Evolutionary conservation across 2,888 invertebrate genomes (phyloP).

Genomic region (Leucozona laternaria): DNA sequence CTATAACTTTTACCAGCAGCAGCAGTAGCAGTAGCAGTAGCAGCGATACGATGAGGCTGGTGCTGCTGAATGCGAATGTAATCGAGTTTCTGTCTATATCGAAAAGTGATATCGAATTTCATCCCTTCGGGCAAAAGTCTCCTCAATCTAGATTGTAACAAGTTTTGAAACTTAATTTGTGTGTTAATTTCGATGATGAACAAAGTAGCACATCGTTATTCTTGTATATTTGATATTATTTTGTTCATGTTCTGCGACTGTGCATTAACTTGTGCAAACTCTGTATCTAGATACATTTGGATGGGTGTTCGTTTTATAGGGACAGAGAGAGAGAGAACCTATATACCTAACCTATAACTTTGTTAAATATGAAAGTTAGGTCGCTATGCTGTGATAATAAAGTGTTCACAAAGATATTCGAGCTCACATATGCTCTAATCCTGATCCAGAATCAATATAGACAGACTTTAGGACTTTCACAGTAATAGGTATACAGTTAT

Average conservation of each 20-base stretch:
- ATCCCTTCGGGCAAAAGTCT: slow-evolving; percentile 61
- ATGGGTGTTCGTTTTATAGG: too few species aligned
- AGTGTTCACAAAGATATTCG: slow-evolving; percentile 60
- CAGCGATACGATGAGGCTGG: not conserved
- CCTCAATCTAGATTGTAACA: slow-evolving; percentile 70
- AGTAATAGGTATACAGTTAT: not conserved
- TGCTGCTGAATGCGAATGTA: slow-evolving; percentile 32
- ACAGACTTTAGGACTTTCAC: not conserved
- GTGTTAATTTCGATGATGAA: slow-evolving; percentile 64
- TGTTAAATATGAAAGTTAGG: slow-evolving; percentile 56
- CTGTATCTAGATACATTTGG: slow-evolving; percentile 8
- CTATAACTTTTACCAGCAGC: slow-evolving; percentile 28
- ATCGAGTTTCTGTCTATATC: slow-evolving; percentile 68
- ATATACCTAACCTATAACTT: slow-evolving; percentile 59
- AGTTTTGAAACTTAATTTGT: slow-evolving; percentile 73
- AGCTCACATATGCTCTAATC: slow-evolving; percentile 68
- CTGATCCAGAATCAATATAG: slow-evolving; percentile 65
- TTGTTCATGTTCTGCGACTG: slow-evolving; percentile 24
- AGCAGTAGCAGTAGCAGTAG: not conserved
- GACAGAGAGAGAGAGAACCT: slow-evolving; percentile 23
- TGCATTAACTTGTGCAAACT: slow-evolving; percentile 31
- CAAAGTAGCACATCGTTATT: slow-evolving; percentile 38
- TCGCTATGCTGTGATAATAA: slow-evolving; percentile 62
- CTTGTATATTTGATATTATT: not conserved
- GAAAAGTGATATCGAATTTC: slow-evolving; percentile 71